Conservation (phyloP, 2,888 invertebrate species). For the Dione juno region DNA sequence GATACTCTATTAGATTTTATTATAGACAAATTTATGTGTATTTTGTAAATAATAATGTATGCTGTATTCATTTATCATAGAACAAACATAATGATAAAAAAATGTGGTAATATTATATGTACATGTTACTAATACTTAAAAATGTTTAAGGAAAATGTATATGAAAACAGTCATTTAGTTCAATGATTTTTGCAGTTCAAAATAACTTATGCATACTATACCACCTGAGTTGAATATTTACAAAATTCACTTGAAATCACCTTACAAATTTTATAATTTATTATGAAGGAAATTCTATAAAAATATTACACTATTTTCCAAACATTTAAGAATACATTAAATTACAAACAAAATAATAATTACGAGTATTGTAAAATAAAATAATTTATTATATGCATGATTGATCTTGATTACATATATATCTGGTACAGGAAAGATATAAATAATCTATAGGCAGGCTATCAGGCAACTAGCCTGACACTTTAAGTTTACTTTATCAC, state of each 20-base stretch:
- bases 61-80: neutral
- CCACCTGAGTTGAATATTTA: constrained; percentile 7
- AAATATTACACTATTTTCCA: neutral
- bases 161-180: neutral
- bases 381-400: too few relatives aligned
- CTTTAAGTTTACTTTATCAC: too few relatives aligned
- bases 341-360: neutral
- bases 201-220: neutral
- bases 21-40: too few relatives aligned
- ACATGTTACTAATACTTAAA: neutral
- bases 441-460: too few relatives aligned
- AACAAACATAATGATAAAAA: neutral
- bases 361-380: too few relatives aligned
- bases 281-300: neutral
- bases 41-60: neutral
- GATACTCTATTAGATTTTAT: too few relatives aligned
- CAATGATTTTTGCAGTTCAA: neutral
- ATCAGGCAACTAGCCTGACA: too few relatives aligned
- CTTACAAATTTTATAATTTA: neutral
- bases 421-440: neutral
- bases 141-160: neutral
- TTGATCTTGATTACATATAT: neutral
- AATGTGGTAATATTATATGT: neutral
- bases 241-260: neutral
- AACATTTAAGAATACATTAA: neutral